Percentiles rank a stretch among this genome's conserved stretches.
phyloP scores from a whole-genome alignment of 2,797 vertebrate genomes.

The Morus bassanus region DNA sequence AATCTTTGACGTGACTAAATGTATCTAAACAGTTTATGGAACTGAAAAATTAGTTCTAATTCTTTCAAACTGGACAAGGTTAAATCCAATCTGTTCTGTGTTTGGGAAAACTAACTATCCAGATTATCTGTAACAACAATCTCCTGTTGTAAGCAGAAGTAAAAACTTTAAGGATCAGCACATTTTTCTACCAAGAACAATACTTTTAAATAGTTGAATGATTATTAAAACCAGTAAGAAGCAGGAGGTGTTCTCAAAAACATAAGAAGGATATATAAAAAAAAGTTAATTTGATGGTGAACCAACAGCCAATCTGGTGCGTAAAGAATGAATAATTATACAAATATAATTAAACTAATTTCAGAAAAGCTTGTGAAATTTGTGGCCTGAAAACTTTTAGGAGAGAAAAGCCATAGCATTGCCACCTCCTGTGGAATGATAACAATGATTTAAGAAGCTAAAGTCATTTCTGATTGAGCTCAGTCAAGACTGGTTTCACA shows the following conservation, averaged over 20 bases:
- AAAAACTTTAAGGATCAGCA: neutral
- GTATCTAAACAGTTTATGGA: conserved; percentile 10
- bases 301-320: neutral
- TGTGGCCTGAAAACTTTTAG: conserved; percentile 54
- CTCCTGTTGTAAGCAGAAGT: neutral
- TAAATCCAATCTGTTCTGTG: conserved; percentile 27
- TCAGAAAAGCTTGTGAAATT: conserved; percentile 50
- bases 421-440: conserved; percentile 68
- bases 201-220: conserved; percentile 12
- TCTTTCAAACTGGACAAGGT: conserved; percentile 22
- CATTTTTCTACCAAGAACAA: neutral
- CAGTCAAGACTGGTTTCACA: conserved; percentile 73
- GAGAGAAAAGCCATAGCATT: conserved; percentile 53
- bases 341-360: conserved; percentile 28
- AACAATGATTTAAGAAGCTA: conserved; percentile 75
- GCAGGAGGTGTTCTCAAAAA: conserved; percentile 2
- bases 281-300: neutral
- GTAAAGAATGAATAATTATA: conserved; percentile 5
- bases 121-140: neutral
- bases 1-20: conserved; percentile 14
- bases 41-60: conserved; percentile 49
- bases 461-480: conserved; percentile 68
- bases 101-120: conserved; percentile 36
- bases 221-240: neutral
- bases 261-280: neutral